Percentiles rank a stretch among this genome's conserved stretches.
Evolutionary conservation across 2,888 invertebrate genomes (phyloP).

Genomic region (Clunio marinus): DNA sequence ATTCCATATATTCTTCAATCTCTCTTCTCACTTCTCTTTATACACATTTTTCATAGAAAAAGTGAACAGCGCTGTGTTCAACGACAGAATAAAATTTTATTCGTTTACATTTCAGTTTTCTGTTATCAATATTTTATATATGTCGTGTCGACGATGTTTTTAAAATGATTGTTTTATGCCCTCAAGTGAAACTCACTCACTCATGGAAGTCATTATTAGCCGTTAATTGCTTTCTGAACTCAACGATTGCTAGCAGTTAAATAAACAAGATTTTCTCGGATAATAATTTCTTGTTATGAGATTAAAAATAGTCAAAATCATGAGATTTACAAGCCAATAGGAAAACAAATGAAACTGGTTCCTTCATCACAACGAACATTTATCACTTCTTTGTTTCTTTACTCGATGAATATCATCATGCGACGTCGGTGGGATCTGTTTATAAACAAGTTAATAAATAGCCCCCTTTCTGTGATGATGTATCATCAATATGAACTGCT

Average conservation of each 20-base stretch:
- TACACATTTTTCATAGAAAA: conserved; percentile 20
- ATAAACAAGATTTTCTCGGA: too few species aligned
- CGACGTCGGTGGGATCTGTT: conserved; percentile 6
- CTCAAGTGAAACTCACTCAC: neutral
- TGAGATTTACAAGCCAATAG: conserved; percentile 16
- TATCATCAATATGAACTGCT: conserved; percentile 11
- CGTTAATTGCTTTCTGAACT: neutral
- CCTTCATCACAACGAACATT: neutral
- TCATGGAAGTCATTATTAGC: neutral
- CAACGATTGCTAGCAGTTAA: too few species aligned
- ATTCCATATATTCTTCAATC: conserved; percentile 7
- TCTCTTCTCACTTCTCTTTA: conserved; percentile 9
- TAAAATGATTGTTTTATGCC: neutral
- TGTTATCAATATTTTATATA: too few species aligned
- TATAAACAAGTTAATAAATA: conserved; percentile 1
- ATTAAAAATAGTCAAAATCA: neutral
- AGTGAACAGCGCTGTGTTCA: neutral
- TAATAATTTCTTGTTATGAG: neutral
- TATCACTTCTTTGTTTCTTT: conserved; percentile 10
- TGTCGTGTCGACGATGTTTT: neutral
- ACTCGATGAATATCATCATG: neutral
- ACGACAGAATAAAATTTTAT: neutral
- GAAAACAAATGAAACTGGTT: conserved; percentile 8
- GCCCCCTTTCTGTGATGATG: conserved; percentile 1
- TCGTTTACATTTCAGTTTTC: too few species aligned